Percentiles rank a stretch among this genome's conserved stretches.
Conservation (phyloP, 2,888 invertebrate species). For the Salpingus planirostris region DNA sequence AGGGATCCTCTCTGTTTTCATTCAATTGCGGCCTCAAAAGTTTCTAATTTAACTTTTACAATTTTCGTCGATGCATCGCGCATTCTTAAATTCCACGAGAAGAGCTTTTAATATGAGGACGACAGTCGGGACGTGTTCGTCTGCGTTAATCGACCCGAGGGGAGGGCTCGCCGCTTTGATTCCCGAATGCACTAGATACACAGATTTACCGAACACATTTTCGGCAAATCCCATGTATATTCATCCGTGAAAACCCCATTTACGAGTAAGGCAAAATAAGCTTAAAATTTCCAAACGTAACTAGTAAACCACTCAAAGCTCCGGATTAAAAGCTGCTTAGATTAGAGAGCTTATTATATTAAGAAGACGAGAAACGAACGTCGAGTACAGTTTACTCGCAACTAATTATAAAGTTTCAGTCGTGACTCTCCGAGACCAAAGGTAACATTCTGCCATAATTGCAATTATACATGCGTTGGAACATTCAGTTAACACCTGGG, state of each 20-base stretch:
- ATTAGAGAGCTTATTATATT: constrained; percentile 16
- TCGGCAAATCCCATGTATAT: no score
- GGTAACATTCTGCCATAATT: constrained; percentile 23
- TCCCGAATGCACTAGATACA: no score
- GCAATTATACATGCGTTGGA: constrained; percentile 21
- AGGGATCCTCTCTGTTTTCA: constrained; percentile 16
- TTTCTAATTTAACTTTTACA: constrained; percentile 13
- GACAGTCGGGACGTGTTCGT: no score
- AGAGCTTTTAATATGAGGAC: no score
- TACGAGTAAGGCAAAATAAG: no score
- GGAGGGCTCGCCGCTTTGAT: no score
- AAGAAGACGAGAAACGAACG: constrained; percentile 20
- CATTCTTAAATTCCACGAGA: no score
- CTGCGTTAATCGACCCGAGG: no score
- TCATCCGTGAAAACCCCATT: no score
- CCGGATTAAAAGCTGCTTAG: constrained; percentile 17
- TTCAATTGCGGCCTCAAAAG: constrained; percentile 11
- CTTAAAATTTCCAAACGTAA: constrained; percentile 16
- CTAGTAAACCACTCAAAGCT: constrained; percentile 14
- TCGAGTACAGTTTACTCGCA: constrained; percentile 19
- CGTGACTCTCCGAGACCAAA: constrained; percentile 14
- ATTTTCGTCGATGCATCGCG: constrained; percentile 8
- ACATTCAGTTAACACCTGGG: constrained; percentile 14
- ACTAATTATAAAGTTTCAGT: constrained; percentile 25
- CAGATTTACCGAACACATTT: no score